Conservation (phyloP, 2,888 invertebrate species). For the Eumerus sabulonum region DNA sequence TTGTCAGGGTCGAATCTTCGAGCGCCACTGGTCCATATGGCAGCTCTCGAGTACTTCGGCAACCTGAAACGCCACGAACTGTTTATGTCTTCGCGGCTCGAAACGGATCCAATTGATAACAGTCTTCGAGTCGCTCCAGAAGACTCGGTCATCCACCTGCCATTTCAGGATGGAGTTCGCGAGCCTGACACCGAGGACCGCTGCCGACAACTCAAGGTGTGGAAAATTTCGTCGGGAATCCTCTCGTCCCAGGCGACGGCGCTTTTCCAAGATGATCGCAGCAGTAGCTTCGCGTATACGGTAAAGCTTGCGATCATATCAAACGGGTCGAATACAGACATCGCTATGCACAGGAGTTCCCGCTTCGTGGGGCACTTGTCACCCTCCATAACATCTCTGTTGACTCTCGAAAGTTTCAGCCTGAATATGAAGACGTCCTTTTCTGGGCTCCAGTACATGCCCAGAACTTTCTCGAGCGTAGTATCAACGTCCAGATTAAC, state of each 20-base stretch:
- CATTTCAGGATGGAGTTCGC: no score
- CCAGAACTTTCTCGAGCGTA: background rate
- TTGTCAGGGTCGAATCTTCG: background rate
- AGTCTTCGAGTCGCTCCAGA: no score
- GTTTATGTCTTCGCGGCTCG: no score
- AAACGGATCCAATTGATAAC: no score
- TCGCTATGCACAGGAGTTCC: background rate
- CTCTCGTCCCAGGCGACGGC: background rate
- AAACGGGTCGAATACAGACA: background rate
- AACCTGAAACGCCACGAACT: no score
- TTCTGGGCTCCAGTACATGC: conserved; percentile 6
- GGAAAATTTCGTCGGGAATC: background rate
- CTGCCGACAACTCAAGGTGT: no score
- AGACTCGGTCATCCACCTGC: no score
- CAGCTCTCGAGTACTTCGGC: no score
- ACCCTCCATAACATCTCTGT: background rate
- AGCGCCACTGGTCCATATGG: no score
- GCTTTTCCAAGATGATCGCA: background rate
- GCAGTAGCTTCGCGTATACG: background rate
- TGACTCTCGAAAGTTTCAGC: conserved; percentile 1
- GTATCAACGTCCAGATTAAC: background rate
- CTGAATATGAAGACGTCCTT: conserved; percentile 1
- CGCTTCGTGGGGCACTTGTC: background rate
- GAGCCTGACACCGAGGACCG: no score
- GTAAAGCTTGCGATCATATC: background rate